A percentile compares a stretch with the other conserved stretches of the same genome.
phyloP scores from a whole-genome alignment of 2,888 invertebrate genomes.

The Macrosiphum euphorbiae region DNA sequence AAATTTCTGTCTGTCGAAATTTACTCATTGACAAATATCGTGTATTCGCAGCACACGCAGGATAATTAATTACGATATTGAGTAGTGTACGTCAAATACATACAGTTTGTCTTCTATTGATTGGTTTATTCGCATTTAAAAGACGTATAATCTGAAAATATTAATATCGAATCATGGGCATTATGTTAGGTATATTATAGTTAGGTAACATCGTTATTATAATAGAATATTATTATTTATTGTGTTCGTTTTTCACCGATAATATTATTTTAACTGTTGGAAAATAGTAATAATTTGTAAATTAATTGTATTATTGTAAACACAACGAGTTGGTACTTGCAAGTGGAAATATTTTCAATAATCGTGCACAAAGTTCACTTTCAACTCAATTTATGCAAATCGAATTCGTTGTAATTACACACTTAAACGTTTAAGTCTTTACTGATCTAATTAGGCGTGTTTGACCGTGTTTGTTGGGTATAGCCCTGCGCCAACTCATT shows the following conservation, averaged over 20 bases:
- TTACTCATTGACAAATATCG: constrained; percentile 9
- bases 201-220: neutral
- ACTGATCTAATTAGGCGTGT: neutral
- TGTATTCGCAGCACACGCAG: neutral
- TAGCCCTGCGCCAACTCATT: neutral
- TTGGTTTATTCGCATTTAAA: neutral
- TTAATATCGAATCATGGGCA: neutral
- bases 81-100: neutral
- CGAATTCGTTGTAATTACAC: neutral
- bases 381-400: constrained; percentile 11
- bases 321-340: neutral
- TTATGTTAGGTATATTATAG: neutral
- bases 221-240: neutral
- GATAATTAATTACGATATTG: constrained; percentile 12
- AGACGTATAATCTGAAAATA: neutral
- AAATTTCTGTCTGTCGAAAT: constrained; percentile 7
- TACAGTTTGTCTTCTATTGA: neutral
- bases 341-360: neutral
- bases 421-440: constrained; percentile 2
- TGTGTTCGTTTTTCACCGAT: neutral
- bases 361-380: neutral
- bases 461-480: neutral
- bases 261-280: neutral
- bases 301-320: neutral
- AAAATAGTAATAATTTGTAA: neutral